Percentiles rank a stretch among this genome's conserved stretches.
These are phyloP conservation scores for Phaetusa simplex DNA, from an alignment of 2,113 vertebrate species.

Conservation along the genomic window DNA sequence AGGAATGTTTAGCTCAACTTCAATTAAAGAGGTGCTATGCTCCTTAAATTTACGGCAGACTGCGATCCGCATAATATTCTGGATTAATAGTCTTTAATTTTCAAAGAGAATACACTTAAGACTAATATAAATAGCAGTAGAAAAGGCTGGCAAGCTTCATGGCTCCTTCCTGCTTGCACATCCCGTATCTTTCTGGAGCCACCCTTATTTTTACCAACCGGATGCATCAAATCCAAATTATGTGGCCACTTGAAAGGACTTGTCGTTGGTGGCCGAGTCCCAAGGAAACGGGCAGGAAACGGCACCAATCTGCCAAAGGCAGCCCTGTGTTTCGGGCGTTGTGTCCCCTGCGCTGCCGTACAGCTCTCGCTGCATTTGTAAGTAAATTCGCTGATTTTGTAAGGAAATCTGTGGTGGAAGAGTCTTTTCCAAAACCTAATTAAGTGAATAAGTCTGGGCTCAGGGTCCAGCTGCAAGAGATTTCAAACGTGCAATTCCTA, in stretches of 20 bases:
- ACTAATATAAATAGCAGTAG: background rate
- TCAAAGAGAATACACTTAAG: background rate
- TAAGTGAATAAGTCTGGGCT: background rate
- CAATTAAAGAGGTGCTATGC: background rate
- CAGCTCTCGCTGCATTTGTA: background rate
- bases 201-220: background rate
- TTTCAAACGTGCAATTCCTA: background rate
- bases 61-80: background rate
- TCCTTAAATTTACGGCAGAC: background rate
- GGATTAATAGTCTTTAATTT: background rate
- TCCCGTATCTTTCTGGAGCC: background rate
- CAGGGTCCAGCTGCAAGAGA: background rate
- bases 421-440: background rate
- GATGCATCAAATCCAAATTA: background rate
- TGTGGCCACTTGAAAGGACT: background rate
- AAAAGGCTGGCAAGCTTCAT: background rate
- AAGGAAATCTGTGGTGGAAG: background rate
- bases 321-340: background rate
- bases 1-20: background rate
- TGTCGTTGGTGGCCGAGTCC: background rate
- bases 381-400: background rate
- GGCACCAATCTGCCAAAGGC: background rate
- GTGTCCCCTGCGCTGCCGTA: rapidly evolving
- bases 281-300: background rate
- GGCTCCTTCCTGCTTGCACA: background rate